phyloP scores from a whole-genome alignment of 1,140 invertebrate species.

The Lepidurus arcticus region DNA sequence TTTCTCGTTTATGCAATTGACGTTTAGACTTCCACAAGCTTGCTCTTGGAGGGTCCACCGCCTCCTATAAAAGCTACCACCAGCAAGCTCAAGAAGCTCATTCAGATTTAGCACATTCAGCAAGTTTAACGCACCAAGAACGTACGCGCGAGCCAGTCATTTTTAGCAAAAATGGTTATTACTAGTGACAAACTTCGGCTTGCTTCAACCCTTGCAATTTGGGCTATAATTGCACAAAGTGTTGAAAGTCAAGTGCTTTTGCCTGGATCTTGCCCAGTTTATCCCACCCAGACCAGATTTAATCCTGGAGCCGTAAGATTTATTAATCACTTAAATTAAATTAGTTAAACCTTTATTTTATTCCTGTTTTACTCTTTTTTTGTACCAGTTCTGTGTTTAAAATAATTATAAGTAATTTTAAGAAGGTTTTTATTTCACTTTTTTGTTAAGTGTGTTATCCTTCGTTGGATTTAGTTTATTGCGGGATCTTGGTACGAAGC shows the following conservation, averaged over 20 bases:
- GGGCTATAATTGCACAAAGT: background rate
- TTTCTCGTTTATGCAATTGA: background rate
- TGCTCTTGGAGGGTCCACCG: background rate
- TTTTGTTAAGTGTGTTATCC: background rate
- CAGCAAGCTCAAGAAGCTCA: background rate
- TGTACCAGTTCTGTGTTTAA: background rate
- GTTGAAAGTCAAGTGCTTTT: conserved; percentile 10
- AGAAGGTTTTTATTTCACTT: background rate
- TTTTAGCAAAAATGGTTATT: background rate
- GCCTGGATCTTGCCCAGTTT: conserved; percentile 26
- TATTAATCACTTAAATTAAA: background rate
- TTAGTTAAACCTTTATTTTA: background rate
- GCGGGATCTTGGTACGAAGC: conserved; percentile 16
- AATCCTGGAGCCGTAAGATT: conserved; percentile 20
- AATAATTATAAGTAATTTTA: too few species aligned
- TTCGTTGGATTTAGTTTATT: conserved; percentile 17
- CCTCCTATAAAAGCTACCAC: conserved; percentile 6
- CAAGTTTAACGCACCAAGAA: background rate
- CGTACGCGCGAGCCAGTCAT: background rate
- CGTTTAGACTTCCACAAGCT: background rate
- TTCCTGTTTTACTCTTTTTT: background rate
- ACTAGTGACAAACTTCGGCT: background rate
- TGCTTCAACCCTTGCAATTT: background rate
- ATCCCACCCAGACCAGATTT: background rate
- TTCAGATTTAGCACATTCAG: background rate